Evolutionary conservation across 2,797 vertebrate genomes (phyloP).

Genomic region (Lerista edwardsae): DNA sequence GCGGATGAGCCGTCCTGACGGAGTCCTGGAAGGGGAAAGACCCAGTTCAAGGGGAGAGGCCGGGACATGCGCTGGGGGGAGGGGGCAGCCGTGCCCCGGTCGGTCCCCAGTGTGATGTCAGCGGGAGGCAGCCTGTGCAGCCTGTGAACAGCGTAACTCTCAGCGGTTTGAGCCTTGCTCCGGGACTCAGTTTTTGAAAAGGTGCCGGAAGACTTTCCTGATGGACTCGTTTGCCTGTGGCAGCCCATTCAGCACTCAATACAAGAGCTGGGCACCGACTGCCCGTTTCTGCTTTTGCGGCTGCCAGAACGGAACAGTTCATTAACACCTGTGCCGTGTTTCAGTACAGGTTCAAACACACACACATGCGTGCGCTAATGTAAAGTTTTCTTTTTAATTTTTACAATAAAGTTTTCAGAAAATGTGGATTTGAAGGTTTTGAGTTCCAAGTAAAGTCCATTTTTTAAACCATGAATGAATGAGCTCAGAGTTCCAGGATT

Average conservation of each 20-base stretch:
- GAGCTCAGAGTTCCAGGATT: too few relatives aligned
- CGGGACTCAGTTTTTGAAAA: neutral
- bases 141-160: neutral
- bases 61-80: too few relatives aligned
- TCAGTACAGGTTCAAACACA: too few relatives aligned
- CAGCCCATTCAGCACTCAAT: neutral
- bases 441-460: neutral
- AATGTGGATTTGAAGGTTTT: neutral
- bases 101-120: constrained; percentile 14
- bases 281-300: neutral
- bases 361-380: too few relatives aligned
- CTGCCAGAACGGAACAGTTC: neutral
- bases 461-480: too few relatives aligned
- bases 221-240: neutral
- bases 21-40: neutral
- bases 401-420: constrained; percentile 26
- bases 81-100: too few relatives aligned
- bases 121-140: accelerated
- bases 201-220: neutral
- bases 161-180: neutral
- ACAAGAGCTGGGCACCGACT: neutral
- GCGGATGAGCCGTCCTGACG: constrained; percentile 81
- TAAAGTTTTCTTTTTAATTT: constrained; percentile 11
- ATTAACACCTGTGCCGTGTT: neutral
- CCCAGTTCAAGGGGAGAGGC: neutral